phyloP scores from a whole-genome alignment of 2,797 vertebrate genomes.

The Microctenopoma stevenorrisi region DNA sequence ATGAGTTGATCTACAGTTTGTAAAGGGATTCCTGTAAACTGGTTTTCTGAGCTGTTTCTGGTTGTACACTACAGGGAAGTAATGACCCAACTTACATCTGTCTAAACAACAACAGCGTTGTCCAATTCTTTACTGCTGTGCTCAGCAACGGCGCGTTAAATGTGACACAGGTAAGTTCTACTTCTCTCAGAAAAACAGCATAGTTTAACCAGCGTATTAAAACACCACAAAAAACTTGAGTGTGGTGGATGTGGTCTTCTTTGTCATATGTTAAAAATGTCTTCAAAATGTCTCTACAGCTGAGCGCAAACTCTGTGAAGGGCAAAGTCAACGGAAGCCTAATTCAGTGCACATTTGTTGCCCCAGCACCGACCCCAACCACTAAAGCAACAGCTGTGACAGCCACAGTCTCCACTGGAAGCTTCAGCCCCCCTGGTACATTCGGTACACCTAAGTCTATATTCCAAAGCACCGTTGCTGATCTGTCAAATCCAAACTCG shows the following conservation, averaged over 20 bases:
- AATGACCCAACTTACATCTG: slow-evolving; percentile 54
- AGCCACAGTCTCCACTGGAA: slow-evolving; percentile 21
- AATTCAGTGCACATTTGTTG: slow-evolving; percentile 64
- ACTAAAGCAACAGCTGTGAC: rapidly evolving
- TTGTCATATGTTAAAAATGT: neutral
- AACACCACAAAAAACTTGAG: neutral
- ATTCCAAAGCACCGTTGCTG: rapidly evolving
- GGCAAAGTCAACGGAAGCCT: rapidly evolving
- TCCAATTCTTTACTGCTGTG: neutral
- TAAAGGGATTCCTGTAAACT: too few relatives aligned
- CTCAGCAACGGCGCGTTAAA: neutral
- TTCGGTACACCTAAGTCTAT: rapidly evolving
- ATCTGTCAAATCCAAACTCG: slow-evolving; percentile 8
- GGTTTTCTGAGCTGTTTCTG: neutral
- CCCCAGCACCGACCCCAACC: rapidly evolving
- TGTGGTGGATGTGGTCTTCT: too few relatives aligned
- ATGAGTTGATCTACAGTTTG: too few relatives aligned
- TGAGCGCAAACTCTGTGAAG: slow-evolving; percentile 33
- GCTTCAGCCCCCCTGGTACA: rapidly evolving
- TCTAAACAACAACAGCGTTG: neutral
- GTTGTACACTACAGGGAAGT: slow-evolving; percentile 30
- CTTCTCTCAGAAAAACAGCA: neutral
- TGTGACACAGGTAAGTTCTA: rapidly evolving
- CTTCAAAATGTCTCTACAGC: slow-evolving; percentile 34
- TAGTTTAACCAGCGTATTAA: too few relatives aligned